Conservation (phyloP, 2,113 vertebrate species). For the Otus sunia region DNA sequence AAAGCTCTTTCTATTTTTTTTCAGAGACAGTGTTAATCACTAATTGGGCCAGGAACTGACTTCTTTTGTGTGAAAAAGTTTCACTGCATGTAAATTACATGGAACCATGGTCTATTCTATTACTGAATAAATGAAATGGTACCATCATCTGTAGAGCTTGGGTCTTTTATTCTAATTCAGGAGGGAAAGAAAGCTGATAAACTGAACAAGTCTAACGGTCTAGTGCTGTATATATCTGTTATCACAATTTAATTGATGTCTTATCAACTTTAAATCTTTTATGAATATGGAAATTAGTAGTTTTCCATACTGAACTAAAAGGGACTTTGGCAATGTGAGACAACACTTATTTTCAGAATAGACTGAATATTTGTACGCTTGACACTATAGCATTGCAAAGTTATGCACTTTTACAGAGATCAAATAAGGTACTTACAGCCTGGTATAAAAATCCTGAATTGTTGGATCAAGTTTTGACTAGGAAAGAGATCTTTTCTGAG, state of each 20-base stretch:
- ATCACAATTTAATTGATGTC: neutral
- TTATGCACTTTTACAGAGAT: neutral
- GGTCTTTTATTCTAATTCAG: neutral
- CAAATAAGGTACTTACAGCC: neutral
- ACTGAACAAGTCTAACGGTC: neutral
- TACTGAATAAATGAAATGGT: neutral
- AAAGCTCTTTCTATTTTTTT: neutral
- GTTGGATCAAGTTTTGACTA: neutral
- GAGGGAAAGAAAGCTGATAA: neutral
- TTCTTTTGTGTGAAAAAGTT: neutral
- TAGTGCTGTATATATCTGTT: neutral
- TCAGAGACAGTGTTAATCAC: neutral
- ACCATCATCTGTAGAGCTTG: neutral
- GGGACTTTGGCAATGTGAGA: neutral
- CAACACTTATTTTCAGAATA: constrained; percentile 6
- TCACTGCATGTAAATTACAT: neutral
- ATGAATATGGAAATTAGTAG: constrained; percentile 15
- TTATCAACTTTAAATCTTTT: constrained; percentile 4
- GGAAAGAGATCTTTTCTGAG: neutral
- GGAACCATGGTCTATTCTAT: neutral
- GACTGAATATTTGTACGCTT: neutral
- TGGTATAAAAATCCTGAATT: neutral
- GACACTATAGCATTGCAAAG: neutral
- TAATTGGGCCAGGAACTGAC: neutral
- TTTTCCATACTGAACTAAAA: neutral